phyloP scores from a whole-genome alignment of 2,888 invertebrate species.

The Mayetiola destructor region DNA sequence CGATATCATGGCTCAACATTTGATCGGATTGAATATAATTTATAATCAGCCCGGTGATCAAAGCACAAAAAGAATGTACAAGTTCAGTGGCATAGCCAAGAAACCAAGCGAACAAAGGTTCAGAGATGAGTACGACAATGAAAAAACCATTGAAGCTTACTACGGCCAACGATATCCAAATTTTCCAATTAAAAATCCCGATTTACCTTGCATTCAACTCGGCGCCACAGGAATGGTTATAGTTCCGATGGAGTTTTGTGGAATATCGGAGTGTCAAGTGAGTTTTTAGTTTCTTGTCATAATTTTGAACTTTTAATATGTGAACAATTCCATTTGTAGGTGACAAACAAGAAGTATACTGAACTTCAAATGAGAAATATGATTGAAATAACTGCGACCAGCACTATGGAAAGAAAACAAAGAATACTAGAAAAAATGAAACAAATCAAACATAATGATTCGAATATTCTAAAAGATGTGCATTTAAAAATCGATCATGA shows the following conservation, averaged over 20 bases:
- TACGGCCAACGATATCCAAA: constrained; percentile 20
- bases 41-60: not conserved
- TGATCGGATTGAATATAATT: constrained; percentile 27
- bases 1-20: constrained; percentile 23
- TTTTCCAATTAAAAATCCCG: constrained; percentile 38
- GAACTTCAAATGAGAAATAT: constrained; percentile 72
- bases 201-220: constrained; percentile 75
- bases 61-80: not conserved
- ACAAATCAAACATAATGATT: constrained; percentile 25
- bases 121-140: too few relatives aligned
- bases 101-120: constrained; percentile 33
- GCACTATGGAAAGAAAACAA: constrained; percentile 55
- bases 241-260: constrained; percentile 72
- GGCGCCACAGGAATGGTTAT: constrained; percentile 52
- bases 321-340: constrained; percentile 30
- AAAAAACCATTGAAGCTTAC: too few relatives aligned
- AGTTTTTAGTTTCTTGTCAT: constrained; percentile 25
- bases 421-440: constrained; percentile 53
- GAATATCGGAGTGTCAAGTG: constrained; percentile 63
- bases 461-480: constrained; percentile 57
- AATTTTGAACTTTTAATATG: constrained; percentile 22
- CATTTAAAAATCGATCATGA: constrained; percentile 59
- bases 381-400: constrained; percentile 74
- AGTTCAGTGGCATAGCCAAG: constrained; percentile 18
- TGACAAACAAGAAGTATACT: constrained; percentile 52